Conservation (phyloP, 2,113 vertebrate genomes). For the Trinectes maculatus region DNA sequence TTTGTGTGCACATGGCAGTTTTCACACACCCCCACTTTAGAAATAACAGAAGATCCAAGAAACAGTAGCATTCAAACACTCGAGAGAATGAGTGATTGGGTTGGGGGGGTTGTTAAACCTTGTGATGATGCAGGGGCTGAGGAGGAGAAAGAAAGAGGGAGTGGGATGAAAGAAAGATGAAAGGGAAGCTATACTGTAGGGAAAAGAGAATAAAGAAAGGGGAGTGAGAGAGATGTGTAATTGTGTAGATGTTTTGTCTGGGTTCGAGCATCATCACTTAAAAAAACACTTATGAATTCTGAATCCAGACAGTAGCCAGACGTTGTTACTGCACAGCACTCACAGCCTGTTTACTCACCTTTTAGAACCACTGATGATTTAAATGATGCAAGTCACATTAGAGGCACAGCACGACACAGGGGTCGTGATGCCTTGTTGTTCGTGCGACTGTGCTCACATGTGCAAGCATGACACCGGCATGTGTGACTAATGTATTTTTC, state of each 20-base stretch:
- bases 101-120: background rate
- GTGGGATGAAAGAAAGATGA: conserved; percentile 36
- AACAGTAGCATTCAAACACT: conserved; percentile 4
- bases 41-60: conserved; percentile 29
- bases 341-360: conserved; percentile 1
- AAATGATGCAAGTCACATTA: background rate
- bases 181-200: conserved; percentile 21
- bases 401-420: too few species aligned
- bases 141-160: conserved; percentile 2
- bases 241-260: conserved; percentile 28
- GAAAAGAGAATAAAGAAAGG: conserved; percentile 6
- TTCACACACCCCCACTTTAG: conserved; percentile 41
- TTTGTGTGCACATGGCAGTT: conserved; percentile 50
- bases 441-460: background rate
- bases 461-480: conserved; percentile 3
- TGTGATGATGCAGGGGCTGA: background rate
- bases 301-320: conserved; percentile 13
- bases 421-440: background rate
- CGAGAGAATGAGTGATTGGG: conserved; percentile 7
- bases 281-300: conserved; percentile 30
- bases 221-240: conserved; percentile 4
- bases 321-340: background rate
- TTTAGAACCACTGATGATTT: conserved; percentile 11
- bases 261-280: conserved; percentile 3
- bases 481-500: conserved; percentile 48